Conservation (phyloP, 1,140 invertebrate species). For the Drosophila tsacasi region DNA sequence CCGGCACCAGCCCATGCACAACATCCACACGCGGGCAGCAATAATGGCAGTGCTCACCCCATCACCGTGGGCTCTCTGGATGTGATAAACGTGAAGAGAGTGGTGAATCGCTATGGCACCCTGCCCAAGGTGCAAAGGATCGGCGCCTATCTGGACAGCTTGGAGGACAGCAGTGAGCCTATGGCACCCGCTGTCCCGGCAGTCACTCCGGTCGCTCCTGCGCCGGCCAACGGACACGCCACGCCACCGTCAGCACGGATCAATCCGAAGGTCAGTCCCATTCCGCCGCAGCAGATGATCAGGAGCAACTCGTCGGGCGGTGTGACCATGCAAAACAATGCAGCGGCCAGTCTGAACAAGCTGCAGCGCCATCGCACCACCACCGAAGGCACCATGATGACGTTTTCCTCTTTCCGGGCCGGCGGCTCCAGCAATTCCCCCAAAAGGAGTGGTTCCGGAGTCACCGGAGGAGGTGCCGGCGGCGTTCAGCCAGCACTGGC, state of each 20-base stretch:
- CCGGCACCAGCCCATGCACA: slow-evolving; percentile 39
- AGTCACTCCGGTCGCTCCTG: slow-evolving; percentile 30
- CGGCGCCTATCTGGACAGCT: slow-evolving; percentile 96
- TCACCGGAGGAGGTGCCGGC: not conserved
- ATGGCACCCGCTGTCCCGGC: slow-evolving; percentile 34
- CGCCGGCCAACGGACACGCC: slow-evolving; percentile 63
- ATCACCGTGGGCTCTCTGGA: slow-evolving; percentile 94
- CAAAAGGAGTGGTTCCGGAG: slow-evolving; percentile 84
- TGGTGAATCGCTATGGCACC: slow-evolving; percentile 98
- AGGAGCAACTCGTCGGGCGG: slow-evolving; percentile 93
- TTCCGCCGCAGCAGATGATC: slow-evolving; percentile 89
- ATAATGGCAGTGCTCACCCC: slow-evolving; percentile 71
- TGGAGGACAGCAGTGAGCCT: slow-evolving; percentile 86
- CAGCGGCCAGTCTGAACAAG: slow-evolving; percentile 86
- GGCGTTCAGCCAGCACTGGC: slow-evolving; percentile 87
- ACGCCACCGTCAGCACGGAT: slow-evolving; percentile 40
- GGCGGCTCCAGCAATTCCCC: slow-evolving; percentile 86
- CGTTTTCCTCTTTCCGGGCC: slow-evolving; percentile 85
- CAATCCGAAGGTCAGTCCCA: slow-evolving; percentile 86
- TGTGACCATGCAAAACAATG: slow-evolving; percentile 88
- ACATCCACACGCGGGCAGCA: slow-evolving; percentile 23
- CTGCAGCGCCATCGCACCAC: slow-evolving; percentile 86
- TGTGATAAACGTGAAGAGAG: slow-evolving; percentile 98
- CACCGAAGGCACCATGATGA: slow-evolving; percentile 85
- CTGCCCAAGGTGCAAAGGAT: slow-evolving; percentile 97